phyloP scores from a whole-genome alignment of 1,140 invertebrate genomes.

The Asbolus verrucosus region DNA sequence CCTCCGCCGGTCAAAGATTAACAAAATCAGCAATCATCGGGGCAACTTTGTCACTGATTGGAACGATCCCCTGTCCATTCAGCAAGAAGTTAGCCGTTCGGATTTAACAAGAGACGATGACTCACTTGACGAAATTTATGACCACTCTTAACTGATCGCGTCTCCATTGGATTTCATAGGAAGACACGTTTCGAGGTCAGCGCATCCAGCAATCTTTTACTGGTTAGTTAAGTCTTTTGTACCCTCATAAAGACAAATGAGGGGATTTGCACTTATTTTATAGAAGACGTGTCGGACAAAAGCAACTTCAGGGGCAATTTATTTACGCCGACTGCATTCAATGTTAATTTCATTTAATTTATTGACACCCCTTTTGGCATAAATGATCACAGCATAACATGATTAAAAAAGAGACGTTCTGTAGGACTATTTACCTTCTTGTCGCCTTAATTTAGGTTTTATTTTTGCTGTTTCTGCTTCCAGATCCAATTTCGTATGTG shows the following conservation, averaged over 20 bases:
- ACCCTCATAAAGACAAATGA: conserved; percentile 64
- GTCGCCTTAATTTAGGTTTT: too few species aligned
- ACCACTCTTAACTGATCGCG: conserved; percentile 50
- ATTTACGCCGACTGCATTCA: not conserved
- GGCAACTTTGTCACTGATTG: conserved; percentile 35
- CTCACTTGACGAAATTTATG: conserved; percentile 58
- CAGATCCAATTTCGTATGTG: too few species aligned
- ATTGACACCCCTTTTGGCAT: too few species aligned
- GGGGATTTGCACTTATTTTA: conserved; percentile 63
- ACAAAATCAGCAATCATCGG: conserved; percentile 53
- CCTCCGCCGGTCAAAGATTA: conserved; percentile 48
- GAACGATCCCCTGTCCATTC: conserved; percentile 47
- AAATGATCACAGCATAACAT: too few species aligned
- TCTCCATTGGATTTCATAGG: conserved; percentile 52
- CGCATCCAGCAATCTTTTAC: conserved; percentile 49
- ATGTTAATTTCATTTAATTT: too few species aligned
- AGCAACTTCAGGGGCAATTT: not conserved
- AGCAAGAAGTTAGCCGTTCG: conserved; percentile 43
- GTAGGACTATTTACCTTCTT: too few species aligned
- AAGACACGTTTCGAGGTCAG: conserved; percentile 48
- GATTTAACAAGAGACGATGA: conserved; percentile 51
- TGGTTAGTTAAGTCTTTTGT: conserved; percentile 63
- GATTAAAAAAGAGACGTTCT: too few species aligned
- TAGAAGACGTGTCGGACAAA: conserved; percentile 51
- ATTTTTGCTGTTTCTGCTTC: too few species aligned